These are phyloP conservation scores for Notothenia rossii DNA, from an alignment of 2,113 vertebrate genomes.

Conservation along the genomic window DNA sequence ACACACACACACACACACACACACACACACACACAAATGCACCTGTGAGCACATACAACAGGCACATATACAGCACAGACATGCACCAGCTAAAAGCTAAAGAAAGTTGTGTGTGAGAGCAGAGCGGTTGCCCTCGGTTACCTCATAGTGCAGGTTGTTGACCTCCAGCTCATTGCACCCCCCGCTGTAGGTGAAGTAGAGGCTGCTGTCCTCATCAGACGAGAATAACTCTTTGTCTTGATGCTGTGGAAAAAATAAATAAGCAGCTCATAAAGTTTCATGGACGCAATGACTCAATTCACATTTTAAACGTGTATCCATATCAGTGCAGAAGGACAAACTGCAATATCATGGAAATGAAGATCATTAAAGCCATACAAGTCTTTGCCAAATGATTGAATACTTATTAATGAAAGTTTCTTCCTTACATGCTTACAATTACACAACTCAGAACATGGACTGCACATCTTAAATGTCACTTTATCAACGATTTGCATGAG, in stretches of 20 bases:
- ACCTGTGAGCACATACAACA: neutral
- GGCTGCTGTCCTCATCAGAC: slow-evolving; percentile 91
- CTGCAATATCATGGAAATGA: neutral
- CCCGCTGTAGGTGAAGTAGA: slow-evolving; percentile 96
- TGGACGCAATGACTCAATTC: too few relatives aligned
- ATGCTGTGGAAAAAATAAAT: slow-evolving; percentile 45
- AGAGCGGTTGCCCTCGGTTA: slow-evolving; percentile 53
- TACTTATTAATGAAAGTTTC: too few relatives aligned
- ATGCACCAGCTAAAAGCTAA: neutral
- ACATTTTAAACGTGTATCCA: neutral
- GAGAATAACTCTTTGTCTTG: slow-evolving; percentile 87
- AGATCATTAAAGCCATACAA: neutral
- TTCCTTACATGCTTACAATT: too few relatives aligned
- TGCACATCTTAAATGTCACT: too few relatives aligned
- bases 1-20: too few relatives aligned
- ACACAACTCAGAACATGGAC: too few relatives aligned
- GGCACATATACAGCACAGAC: neutral
- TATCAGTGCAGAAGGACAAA: neutral
- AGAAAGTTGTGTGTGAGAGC: neutral
- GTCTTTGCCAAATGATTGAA: too few relatives aligned
- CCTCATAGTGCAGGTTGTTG: slow-evolving; percentile 92
- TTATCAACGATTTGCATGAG: too few relatives aligned
- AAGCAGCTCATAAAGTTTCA: too few relatives aligned
- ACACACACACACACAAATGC: too few relatives aligned
- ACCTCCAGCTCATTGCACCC: slow-evolving; percentile 91